Percentiles rank a stretch among this genome's conserved stretches.
Conservation (phyloP, 1,140 invertebrate species). For the Plodia interpunctella region DNA sequence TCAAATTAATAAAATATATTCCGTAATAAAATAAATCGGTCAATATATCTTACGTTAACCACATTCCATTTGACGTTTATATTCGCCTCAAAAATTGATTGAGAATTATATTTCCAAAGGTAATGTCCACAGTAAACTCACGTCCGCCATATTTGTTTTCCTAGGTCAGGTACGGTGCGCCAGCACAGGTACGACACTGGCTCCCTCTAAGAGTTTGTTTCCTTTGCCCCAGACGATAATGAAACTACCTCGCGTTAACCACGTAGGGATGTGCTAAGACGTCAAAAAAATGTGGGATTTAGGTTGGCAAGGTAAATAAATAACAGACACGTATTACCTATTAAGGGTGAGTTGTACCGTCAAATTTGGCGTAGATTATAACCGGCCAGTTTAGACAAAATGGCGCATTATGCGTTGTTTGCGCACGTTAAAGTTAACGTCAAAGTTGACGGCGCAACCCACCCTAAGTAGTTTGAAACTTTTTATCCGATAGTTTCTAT, state of each 20-base stretch:
- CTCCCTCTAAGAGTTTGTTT: slow-evolving; percentile 49
- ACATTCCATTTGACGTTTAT: too few relatives aligned
- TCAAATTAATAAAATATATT: too few relatives aligned
- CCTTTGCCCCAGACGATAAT: slow-evolving; percentile 64
- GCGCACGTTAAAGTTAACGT: too few relatives aligned
- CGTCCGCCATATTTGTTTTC: slow-evolving; percentile 54
- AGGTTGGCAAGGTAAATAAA: slow-evolving; percentile 1
- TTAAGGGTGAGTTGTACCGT: too few relatives aligned
- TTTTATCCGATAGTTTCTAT: not conserved
- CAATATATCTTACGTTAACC: too few relatives aligned
- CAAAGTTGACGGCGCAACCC: too few relatives aligned
- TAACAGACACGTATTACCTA: not conserved
- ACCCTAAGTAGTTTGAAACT: not conserved
- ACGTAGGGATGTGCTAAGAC: not conserved
- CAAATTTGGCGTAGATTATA: too few relatives aligned
- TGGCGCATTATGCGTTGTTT: too few relatives aligned
- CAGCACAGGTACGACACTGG: slow-evolving; percentile 48
- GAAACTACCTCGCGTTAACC: slow-evolving; percentile 35
- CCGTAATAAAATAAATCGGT: too few relatives aligned
- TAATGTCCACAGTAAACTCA: slow-evolving; percentile 38
- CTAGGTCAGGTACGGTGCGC: slow-evolving; percentile 67
- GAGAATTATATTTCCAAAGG: too few relatives aligned
- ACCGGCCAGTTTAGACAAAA: too few relatives aligned
- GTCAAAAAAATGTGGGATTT: not conserved
- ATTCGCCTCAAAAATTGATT: too few relatives aligned